These are phyloP conservation scores for Catharus minimus DNA, from an alignment of 2,113 vertebrate genomes.

Conservation along the genomic window DNA sequence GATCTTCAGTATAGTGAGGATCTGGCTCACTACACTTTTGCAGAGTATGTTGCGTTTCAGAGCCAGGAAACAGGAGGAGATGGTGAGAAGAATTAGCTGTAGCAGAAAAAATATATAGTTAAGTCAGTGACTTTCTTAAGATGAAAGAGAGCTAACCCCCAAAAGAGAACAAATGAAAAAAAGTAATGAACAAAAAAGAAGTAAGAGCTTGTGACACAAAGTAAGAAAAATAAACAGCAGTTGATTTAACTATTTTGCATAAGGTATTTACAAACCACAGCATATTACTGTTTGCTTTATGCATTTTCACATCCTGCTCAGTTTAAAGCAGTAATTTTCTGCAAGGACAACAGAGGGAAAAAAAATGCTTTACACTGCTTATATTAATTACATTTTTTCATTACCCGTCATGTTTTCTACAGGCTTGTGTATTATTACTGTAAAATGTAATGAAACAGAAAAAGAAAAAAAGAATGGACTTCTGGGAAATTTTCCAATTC, in stretches of 20 bases:
- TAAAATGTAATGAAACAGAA: constrained; percentile 87
- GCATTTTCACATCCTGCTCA: constrained; percentile 81
- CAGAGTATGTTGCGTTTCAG: not conserved
- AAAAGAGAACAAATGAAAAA: constrained; percentile 22
- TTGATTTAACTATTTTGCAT: constrained; percentile 79
- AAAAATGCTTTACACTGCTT: constrained; percentile 81
- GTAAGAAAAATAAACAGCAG: constrained; percentile 74
- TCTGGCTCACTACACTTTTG: not conserved
- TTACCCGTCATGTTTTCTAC: constrained; percentile 86
- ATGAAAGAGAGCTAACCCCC: constrained; percentile 30
- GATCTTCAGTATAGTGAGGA: not conserved
- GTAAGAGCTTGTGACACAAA: constrained; percentile 72
- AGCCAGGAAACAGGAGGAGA: not conserved
- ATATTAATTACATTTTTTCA: constrained; percentile 90
- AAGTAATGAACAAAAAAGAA: constrained; percentile 50
- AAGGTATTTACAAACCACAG: constrained; percentile 82
- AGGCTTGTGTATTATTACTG: constrained; percentile 86
- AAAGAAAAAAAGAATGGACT: constrained; percentile 83
- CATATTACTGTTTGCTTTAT: constrained; percentile 76
- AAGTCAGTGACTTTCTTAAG: constrained; percentile 45
- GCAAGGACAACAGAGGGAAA: constrained; percentile 81
- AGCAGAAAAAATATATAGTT: constrained; percentile 34
- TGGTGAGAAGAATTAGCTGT: not conserved
- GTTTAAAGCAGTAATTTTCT: constrained; percentile 85
- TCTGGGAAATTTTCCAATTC: constrained; percentile 89